These are phyloP conservation scores for Proterorhinus semilunaris DNA, from an alignment of 2,113 vertebrate genomes.

Conservation along the genomic window DNA sequence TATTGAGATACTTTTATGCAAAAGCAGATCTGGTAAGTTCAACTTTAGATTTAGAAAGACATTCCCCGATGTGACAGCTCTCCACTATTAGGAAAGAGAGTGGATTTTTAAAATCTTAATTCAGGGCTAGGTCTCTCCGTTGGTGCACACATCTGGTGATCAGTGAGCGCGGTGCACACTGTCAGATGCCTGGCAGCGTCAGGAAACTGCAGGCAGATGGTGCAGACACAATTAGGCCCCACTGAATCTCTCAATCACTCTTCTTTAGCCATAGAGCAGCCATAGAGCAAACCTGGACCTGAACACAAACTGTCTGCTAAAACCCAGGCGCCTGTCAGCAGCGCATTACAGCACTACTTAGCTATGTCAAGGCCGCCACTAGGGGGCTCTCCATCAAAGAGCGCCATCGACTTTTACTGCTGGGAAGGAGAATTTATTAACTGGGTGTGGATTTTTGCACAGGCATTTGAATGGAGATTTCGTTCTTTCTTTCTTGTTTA, in stretches of 20 bases:
- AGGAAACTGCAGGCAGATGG: constrained; percentile 79
- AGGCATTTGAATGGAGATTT: too few relatives aligned
- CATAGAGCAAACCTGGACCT: constrained; percentile 43
- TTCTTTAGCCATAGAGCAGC: constrained; percentile 39
- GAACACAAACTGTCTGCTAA: constrained; percentile 30
- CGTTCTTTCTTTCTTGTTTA: too few relatives aligned
- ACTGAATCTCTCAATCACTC: constrained; percentile 75
- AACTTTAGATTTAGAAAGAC: neutral
- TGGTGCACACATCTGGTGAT: constrained; percentile 71
- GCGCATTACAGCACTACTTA: constrained; percentile 9
- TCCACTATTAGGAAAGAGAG: constrained; percentile 9
- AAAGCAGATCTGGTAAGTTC: too few relatives aligned
- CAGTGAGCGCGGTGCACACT: constrained; percentile 65
- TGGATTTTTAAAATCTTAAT: constrained; percentile 39
- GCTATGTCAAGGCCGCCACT: constrained; percentile 2
- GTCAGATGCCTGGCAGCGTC: constrained; percentile 70
- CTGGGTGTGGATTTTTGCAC: neutral
- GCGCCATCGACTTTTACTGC: neutral
- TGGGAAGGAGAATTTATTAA: neutral
- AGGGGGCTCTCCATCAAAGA: constrained; percentile 9
- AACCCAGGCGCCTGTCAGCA: constrained; percentile 26
- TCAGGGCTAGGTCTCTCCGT: constrained; percentile 21
- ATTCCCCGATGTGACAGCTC: constrained; percentile 13
- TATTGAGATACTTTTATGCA: too few relatives aligned
- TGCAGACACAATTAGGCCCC: constrained; percentile 75